Percentiles rank a stretch among this genome's conserved stretches.
Conservation (phyloP, 2,888 invertebrate species). For the Drosophila borborema region DNA sequence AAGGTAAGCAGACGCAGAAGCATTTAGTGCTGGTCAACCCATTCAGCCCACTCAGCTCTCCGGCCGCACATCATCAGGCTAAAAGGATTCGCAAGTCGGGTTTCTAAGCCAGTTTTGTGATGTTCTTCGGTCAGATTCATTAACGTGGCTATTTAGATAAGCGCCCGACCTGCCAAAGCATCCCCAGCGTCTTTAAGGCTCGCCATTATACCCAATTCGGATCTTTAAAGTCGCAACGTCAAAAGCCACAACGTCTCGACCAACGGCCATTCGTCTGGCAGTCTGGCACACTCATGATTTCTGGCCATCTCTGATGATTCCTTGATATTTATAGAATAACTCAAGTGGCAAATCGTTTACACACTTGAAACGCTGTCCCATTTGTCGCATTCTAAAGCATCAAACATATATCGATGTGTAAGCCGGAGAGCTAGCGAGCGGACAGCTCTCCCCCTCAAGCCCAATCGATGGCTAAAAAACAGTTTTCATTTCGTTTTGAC, state of each 20-base stretch:
- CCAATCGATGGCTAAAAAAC: conserved; percentile 59
- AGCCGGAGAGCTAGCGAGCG: neutral
- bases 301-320: conserved; percentile 66
- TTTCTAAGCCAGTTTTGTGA: conserved; percentile 69
- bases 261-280: neutral
- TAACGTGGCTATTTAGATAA: conserved; percentile 81
- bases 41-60: conserved; percentile 2
- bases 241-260: conserved; percentile 14
- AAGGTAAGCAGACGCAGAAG: conserved; percentile 62
- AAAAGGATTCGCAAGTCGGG: conserved; percentile 67
- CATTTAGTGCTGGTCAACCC: conserved; percentile 65
- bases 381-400: conserved; percentile 67
- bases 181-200: conserved; percentile 43
- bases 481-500: conserved; percentile 61
- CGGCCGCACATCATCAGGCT: conserved; percentile 45
- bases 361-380: conserved; percentile 79
- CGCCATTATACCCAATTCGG: conserved; percentile 46
- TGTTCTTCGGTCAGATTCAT: conserved; percentile 78
- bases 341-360: conserved; percentile 84
- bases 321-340: conserved; percentile 81
- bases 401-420: conserved; percentile 53
- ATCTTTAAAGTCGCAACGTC: conserved; percentile 58
- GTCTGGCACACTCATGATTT: conserved; percentile 45
- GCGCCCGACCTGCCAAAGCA: conserved; percentile 50
- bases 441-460: neutral